Base-by-base conservation (phyloP, 53 echinoderm and acorn worm genomes). In the Zoroaster sp. region DNA sequence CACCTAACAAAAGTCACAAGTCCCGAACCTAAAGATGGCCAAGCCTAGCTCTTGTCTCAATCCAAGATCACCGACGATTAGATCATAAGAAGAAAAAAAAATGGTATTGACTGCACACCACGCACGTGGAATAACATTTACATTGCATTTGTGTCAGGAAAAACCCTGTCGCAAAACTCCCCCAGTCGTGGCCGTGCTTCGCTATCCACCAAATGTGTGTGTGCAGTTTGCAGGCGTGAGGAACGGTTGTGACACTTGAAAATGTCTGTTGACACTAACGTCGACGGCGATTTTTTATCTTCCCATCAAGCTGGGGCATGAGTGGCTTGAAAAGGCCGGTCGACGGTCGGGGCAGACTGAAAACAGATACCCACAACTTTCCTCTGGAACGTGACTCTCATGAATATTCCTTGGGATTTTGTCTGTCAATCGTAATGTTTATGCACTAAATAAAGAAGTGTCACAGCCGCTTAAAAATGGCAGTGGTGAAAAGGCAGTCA, bases 51-150 rank as follows among this genome's bases (percentile, higher is more conserved):
- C 63, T 28, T 59, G 63, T 59, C 63, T 59, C 63, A 59, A 59
- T 59, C 25, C 63, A 0, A 25, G 63, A 59, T 59, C 63, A 59
- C 10, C 28, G 63, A 59, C 10, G 63, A 59, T 10, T 59, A 59
- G 23, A 59, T 25, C 23, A 59, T 59, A 25, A 28, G 2, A 21
- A 25, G 23, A 59, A 59, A 59, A 59, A 8, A 59, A 59, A 59
- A 59, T 11, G 11, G 23, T 28, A 28, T 8, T 11, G 28, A 25
- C 63, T 28, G 21, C 76, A 47, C 76, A 30, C 34, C 35, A 34
- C 36, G 76, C 76, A 76, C 76, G 76, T 76, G 76, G 76, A 76
- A 76, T 51, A 76, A 76, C 76, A 76, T 59, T 59, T 59, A 59
- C 63, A 59, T 59, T 59, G 63, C 63, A 59, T 59, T 59, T 28